Conservation (phyloP, 2,888 invertebrate genomes). For the Alviniconcha strummeri region DNA sequence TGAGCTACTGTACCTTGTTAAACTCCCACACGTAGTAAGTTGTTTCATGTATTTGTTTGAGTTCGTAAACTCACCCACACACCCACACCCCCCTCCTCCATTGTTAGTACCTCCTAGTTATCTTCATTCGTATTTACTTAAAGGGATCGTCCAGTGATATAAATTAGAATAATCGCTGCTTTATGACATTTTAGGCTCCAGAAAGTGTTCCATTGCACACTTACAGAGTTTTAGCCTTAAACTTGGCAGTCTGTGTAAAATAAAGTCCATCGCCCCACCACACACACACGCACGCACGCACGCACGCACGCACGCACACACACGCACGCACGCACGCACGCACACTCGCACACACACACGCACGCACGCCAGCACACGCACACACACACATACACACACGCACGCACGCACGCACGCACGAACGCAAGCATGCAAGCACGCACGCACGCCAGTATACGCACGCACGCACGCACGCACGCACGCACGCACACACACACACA, state of each 20-base stretch:
- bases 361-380: neutral
- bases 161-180: no score
- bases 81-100: no score
- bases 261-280: neutral
- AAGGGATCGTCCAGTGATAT: no score
- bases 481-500: neutral
- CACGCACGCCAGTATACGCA: neutral
- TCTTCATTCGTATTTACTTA: no score
- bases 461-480: neutral
- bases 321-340: neutral
- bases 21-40: no score
- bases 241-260: neutral
- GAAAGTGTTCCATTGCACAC: no score
- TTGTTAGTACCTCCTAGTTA: no score
- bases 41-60: no score
- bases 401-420: neutral
- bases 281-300: neutral
- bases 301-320: neutral
- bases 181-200: no score
- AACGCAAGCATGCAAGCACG: conserved; percentile 6
- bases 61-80: no score
- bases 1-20: no score
- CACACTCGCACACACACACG: neutral
- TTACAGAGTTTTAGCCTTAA: no score
- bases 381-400: neutral